A percentile compares a stretch with the other conserved stretches of the same genome.
phyloP scores from a whole-genome alignment of 2,113 vertebrate species.

The Terrapene triunguis region DNA sequence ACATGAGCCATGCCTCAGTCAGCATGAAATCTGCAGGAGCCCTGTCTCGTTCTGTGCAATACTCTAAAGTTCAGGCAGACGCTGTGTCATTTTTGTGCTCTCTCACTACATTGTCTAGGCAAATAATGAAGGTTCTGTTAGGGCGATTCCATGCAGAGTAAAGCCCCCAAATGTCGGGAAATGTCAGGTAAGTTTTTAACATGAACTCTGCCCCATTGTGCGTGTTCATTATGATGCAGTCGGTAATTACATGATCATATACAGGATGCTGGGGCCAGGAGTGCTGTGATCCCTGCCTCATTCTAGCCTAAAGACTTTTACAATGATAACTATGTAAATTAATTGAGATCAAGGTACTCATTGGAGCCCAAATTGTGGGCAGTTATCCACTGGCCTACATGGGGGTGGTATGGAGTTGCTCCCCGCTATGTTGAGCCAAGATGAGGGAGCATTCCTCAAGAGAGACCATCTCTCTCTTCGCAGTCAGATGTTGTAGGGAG shows the following conservation, averaged over 20 bases:
- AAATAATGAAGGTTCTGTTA: not conserved
- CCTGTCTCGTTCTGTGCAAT: not conserved
- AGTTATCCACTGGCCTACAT: not conserved
- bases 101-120: not conserved
- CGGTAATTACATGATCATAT: accelerated
- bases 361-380: not conserved
- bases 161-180: not conserved
- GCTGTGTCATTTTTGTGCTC: accelerated
- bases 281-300: not conserved
- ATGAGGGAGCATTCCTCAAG: not conserved
- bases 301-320: not conserved
- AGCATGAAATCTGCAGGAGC: not conserved
- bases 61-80: accelerated
- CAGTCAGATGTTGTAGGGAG: not conserved
- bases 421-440: not conserved
- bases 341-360: not conserved
- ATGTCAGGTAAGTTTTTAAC: not conserved
- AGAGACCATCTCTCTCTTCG: not conserved
- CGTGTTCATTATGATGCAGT: not conserved
- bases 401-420: too few relatives aligned
- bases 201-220: accelerated
- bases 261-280: not conserved
- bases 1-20: not conserved
- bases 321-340: not conserved
- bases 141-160: not conserved